These are phyloP conservation scores for Cyprinodon diabolis DNA, from an alignment of 2,797 vertebrate species.

Conservation along the genomic window DNA sequence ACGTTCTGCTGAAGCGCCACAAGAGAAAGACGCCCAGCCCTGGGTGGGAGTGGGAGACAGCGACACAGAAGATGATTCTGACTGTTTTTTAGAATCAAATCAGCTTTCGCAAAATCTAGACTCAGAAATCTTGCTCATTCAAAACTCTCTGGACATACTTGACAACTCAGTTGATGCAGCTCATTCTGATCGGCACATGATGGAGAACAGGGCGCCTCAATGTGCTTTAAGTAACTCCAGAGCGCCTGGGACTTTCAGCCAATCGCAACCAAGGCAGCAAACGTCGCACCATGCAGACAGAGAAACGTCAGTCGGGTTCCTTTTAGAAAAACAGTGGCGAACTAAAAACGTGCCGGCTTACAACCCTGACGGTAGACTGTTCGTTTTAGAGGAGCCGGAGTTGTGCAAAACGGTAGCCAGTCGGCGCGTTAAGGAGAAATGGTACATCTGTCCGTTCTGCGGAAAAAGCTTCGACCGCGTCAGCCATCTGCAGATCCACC, in stretches of 20 bases:
- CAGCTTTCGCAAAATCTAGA: conserved; percentile 63
- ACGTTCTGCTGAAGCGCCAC: conserved; percentile 29
- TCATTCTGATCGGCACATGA: conserved; percentile 42
- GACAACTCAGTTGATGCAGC: conserved; percentile 54
- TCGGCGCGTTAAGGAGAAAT: conserved; percentile 72
- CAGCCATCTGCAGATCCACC: conserved; percentile 84
- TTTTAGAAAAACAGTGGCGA: conserved; percentile 49
- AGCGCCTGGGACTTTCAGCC: conserved; percentile 34
- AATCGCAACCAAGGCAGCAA: conserved; percentile 44
- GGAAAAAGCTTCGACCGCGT: conserved; percentile 83
- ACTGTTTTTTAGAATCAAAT: conserved; percentile 64
- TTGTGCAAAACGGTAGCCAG: conserved; percentile 39
- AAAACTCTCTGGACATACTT: conserved; percentile 71
- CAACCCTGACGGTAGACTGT: conserved; percentile 48
- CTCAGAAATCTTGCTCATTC: conserved; percentile 71
- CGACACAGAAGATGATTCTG: conserved; percentile 52
- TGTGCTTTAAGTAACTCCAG: conserved; percentile 48
- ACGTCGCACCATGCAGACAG: conserved; percentile 40
- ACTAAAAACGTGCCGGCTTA: conserved; percentile 38
- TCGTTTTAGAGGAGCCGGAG: conserved; percentile 54
- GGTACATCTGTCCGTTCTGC: conserved; percentile 82
- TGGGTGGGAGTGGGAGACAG: conserved; percentile 63
- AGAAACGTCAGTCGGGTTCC: conserved; percentile 47
- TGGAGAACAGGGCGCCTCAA: conserved; percentile 27
- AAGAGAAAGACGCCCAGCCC: conserved; percentile 62